Conservation (phyloP, 2,797 vertebrate genomes). For the Chrosomus eos region DNA sequence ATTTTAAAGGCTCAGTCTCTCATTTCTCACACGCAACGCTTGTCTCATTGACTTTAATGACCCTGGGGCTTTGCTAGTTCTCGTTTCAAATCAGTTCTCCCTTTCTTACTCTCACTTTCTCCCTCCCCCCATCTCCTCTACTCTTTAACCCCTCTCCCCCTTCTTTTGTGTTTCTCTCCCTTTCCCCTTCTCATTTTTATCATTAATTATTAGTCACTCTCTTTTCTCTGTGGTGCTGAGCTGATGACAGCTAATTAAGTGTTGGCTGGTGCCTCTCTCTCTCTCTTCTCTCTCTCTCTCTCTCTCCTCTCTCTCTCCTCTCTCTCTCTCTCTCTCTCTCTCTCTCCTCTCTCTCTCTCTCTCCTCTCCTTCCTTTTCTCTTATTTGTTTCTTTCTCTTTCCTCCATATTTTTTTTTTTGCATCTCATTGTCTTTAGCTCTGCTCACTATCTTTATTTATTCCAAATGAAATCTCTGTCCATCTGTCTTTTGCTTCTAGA, state of each 20-base stretch:
- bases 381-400: constrained; percentile 33
- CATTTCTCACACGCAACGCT: constrained; percentile 55
- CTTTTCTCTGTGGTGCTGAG: constrained; percentile 77
- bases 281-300: constrained; percentile 13
- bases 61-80: constrained; percentile 54
- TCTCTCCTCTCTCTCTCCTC: constrained; percentile 7
- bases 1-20: constrained; percentile 57
- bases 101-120: constrained; percentile 37
- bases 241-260: constrained; percentile 86
- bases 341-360: constrained; percentile 12
- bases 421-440: constrained; percentile 31
- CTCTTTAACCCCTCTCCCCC: constrained; percentile 52
- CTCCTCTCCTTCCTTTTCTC: constrained; percentile 12
- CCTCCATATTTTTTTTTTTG: background rate
- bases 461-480: constrained; percentile 35
- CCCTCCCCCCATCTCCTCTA: constrained; percentile 38
- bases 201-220: constrained; percentile 83
- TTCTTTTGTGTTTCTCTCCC: constrained; percentile 64
- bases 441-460: constrained; percentile 28
- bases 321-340: constrained; percentile 3
- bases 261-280: constrained; percentile 52
- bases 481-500: constrained; percentile 39
- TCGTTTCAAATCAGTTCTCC: constrained; percentile 59
- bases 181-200: constrained; percentile 67
- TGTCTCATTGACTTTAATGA: constrained; percentile 63